Percentiles rank a stretch among this genome's conserved stretches.
Evolutionary conservation across 2,797 vertebrate genomes (phyloP).

Genomic region (Glossophaga mutica): DNA sequence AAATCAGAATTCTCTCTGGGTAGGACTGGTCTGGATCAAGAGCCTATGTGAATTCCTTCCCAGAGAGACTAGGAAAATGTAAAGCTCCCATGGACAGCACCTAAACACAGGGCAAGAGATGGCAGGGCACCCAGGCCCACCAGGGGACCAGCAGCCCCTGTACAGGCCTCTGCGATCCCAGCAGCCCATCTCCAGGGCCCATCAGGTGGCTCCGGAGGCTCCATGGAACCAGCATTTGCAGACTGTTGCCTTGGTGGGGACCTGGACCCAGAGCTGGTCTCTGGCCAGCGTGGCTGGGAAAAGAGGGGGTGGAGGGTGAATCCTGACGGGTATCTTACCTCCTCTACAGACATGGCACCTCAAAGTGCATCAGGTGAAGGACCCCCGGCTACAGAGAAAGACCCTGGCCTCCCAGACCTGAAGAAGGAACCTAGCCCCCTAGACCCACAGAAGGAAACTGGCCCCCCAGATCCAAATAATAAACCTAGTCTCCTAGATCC

Average conservation of each 20-base stretch:
- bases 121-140: background rate
- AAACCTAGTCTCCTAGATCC: background rate
- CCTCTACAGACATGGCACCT: constrained; percentile 53
- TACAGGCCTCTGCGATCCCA: background rate
- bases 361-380: background rate
- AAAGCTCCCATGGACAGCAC: background rate
- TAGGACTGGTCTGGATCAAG: background rate
- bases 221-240: background rate
- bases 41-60: background rate
- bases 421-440: background rate
- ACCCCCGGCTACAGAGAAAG: constrained; percentile 22
- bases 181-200: background rate
- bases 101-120: background rate
- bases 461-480: background rate
- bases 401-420: background rate
- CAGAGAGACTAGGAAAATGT: background rate
- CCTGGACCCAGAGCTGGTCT: background rate
- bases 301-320: too few species aligned
- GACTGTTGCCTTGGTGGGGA: background rate
- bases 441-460: background rate
- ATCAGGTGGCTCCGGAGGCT: background rate
- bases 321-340: background rate
- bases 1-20: background rate
- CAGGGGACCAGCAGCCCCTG: background rate
- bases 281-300: background rate